Evolutionary conservation across 2,888 invertebrate genomes (phyloP).

Genomic region (Kryphioiulus occultus): DNA sequence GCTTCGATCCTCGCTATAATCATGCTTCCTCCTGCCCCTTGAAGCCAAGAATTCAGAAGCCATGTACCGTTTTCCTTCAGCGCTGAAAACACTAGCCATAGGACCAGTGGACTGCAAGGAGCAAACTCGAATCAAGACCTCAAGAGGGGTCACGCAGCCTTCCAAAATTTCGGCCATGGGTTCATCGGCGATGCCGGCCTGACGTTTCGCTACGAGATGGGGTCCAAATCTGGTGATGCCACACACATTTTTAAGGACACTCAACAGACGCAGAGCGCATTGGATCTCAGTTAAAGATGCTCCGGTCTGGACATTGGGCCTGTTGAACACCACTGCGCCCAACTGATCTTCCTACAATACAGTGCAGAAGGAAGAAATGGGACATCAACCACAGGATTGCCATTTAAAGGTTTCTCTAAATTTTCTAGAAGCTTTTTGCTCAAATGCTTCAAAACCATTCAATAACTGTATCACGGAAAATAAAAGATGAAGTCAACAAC

Average conservation of each 20-base stretch:
- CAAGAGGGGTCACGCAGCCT: background rate
- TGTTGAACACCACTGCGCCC: background rate
- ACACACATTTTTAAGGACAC: background rate
- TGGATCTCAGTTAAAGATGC: background rate
- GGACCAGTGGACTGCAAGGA: background rate
- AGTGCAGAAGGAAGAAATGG: background rate
- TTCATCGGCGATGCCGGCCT: background rate
- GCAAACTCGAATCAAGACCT: background rate
- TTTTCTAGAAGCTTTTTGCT: too few relatives aligned
- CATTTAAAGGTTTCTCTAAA: too few relatives aligned
- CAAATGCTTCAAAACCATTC: too few relatives aligned
- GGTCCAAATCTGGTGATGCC: background rate
- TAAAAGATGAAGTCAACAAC: too few relatives aligned
- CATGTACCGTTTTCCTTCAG: background rate
- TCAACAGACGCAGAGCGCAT: conserved; percentile 35
- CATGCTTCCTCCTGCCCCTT: background rate
- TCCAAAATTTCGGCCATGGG: background rate
- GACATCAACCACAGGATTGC: background rate
- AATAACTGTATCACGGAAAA: too few relatives aligned
- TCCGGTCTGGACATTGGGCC: background rate
- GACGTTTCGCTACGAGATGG: background rate
- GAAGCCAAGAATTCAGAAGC: background rate
- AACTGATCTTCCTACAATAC: background rate
- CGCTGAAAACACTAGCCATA: background rate
- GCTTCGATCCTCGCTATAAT: background rate